Evolutionary conservation across 2,797 vertebrate species (phyloP).

Genomic region (Halcyon chelicuti): DNA sequence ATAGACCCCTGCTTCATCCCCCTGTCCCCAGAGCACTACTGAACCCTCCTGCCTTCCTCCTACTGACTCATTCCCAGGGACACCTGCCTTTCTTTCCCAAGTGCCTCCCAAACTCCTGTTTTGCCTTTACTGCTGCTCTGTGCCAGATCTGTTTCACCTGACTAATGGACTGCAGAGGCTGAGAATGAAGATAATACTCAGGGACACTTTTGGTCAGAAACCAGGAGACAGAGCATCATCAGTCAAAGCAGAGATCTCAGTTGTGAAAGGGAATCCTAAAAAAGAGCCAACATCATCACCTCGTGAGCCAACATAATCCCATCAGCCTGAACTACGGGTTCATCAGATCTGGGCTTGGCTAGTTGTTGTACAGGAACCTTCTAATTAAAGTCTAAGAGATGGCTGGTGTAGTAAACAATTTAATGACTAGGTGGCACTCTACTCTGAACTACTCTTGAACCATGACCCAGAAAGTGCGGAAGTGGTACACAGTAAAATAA

Average conservation of each 20-base stretch:
- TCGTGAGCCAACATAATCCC: background rate
- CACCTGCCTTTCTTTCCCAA: background rate
- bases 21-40: background rate
- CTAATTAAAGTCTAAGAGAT: conserved; percentile 17
- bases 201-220: background rate
- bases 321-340: background rate
- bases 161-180: background rate
- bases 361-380: background rate
- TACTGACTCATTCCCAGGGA: background rate
- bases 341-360: background rate
- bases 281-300: background rate
- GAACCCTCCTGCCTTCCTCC: background rate
- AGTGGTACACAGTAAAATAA: background rate
- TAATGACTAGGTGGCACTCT: conserved; percentile 62
- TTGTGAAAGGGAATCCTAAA: background rate
- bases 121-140: background rate
- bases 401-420: conserved; percentile 38
- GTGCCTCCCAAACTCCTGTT: background rate
- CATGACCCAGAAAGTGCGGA: background rate
- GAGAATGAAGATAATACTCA: background rate
- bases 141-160: background rate
- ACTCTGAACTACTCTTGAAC: conserved; percentile 20
- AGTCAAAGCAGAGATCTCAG: background rate
- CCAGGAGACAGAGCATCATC: background rate
- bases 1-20: background rate